Base-by-base conservation (phyloP, 2,113 vertebrate species). In the Stigmatopora nigra region DNA sequence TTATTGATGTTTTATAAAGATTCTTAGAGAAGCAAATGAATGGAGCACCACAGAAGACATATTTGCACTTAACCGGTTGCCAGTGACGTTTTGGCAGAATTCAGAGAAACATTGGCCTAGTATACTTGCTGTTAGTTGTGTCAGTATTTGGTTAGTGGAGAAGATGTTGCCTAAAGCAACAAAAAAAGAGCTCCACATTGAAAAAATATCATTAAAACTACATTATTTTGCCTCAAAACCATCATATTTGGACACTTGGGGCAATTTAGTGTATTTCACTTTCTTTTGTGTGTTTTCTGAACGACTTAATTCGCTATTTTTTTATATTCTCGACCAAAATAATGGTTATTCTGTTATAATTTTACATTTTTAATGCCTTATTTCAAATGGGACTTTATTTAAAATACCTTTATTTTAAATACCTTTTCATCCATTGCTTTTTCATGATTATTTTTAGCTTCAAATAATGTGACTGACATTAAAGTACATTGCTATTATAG, bases 1-100 rank as follows among this genome's bases (percentile, higher is more conserved):
- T 61, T 61, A 61, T 45, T 20, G 41, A 20, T 60, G 58, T 44
- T 60, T 60, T 41, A 19, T 44, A n/a, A 61, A 61, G 12, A 61
- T 17, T 61, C 11, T 61, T 44, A 16, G 11, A 0, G 3, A 44
- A 38, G n/a, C 58, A 44, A 61, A 61, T 20, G n/a, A 20, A 61
- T 61, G 19, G 3, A 35, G 35, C 9, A 8, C 5, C n/a, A 14
- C 58, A 44, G n/a, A 44, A 44, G 58, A 12, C 38, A 9, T 15
- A 5, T 10, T 14, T 12, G n/a, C 17, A 61, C 17, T 7, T n/a
- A 9, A 36, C 38, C 3, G 3, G 7, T 57, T 13, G 31, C 22
- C 2, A 8, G 13, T 6, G 16, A 35, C 7, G n/a, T 31, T 31
- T 31, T 3, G 25, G 2, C 25, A 57, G 14, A 35, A 57, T 4